These are phyloP conservation scores for Lasiurus borealis DNA, from an alignment of 2,113 vertebrate species.

Conservation along the genomic window DNA sequence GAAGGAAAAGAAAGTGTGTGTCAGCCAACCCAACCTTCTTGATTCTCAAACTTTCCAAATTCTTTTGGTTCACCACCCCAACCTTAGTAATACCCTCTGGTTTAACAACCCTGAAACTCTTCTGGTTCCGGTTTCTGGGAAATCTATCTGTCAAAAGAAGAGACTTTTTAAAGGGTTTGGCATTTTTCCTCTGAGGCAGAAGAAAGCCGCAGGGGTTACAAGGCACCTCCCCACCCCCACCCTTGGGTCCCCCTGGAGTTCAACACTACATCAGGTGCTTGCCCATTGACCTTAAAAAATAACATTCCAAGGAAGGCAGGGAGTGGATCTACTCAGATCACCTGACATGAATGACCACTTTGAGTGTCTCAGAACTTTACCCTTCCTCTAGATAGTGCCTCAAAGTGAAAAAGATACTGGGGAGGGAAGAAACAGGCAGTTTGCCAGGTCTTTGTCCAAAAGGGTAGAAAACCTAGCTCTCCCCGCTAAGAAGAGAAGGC, in stretches of 20 bases:
- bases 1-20: slow-evolving; percentile 58
- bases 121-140: slow-evolving; percentile 70
- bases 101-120: background rate
- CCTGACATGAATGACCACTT: background rate
- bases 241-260: background rate
- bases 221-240: background rate
- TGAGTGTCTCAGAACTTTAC: background rate
- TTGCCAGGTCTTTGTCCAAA: slow-evolving; percentile 16
- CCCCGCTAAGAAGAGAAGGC: background rate
- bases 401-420: background rate
- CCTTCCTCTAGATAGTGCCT: background rate
- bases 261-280: background rate
- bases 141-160: slow-evolving; percentile 62
- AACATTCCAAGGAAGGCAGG: background rate
- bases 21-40: background rate
- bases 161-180: slow-evolving; percentile 59
- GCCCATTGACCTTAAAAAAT: background rate
- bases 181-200: slow-evolving; percentile 1
- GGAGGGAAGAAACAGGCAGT: background rate
- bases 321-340: background rate
- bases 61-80: slow-evolving; percentile 69
- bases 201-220: background rate
- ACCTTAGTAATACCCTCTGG: background rate
- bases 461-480: background rate
- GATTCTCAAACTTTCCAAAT: slow-evolving; percentile 69